Conservation (phyloP, 2,797 vertebrate genomes). For the Huso huso region DNA sequence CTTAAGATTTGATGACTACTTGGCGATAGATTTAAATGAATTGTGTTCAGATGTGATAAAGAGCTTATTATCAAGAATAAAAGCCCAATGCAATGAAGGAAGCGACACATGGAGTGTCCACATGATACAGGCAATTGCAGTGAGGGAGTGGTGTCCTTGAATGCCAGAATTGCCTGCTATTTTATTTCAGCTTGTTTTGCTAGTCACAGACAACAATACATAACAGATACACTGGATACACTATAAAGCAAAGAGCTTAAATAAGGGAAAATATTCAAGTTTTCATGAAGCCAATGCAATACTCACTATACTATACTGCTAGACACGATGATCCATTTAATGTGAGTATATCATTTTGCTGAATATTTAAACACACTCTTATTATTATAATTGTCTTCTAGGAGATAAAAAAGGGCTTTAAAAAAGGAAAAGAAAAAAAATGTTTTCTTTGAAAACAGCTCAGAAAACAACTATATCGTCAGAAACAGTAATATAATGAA, state of each 20-base stretch:
- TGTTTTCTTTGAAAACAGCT: constrained; percentile 23
- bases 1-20: constrained; percentile 81
- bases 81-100: constrained; percentile 75
- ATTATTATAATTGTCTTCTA: no score
- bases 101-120: constrained; percentile 73
- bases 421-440: constrained; percentile 18
- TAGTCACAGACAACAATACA: constrained; percentile 67
- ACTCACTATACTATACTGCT: no score
- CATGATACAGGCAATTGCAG: constrained; percentile 75
- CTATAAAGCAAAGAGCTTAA: constrained; percentile 47
- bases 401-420: no score
- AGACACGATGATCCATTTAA: no score
- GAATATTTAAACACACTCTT: no score
- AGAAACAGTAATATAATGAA: constrained; percentile 32
- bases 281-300: no score
- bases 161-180: constrained; percentile 73
- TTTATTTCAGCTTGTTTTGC: constrained; percentile 80
- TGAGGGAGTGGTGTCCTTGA: constrained; percentile 76
- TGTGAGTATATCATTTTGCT: no score
- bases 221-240: constrained; percentile 48
- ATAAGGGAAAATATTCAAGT: constrained; percentile 31
- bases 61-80: constrained; percentile 79
- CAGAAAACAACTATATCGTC: constrained; percentile 22
- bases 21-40: constrained; percentile 79
- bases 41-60: constrained; percentile 80